Evolutionary conservation across 2,888 invertebrate species (phyloP), one percentile per base, ranked within the genome.

Genomic region (Tribolium freemani): DNA sequence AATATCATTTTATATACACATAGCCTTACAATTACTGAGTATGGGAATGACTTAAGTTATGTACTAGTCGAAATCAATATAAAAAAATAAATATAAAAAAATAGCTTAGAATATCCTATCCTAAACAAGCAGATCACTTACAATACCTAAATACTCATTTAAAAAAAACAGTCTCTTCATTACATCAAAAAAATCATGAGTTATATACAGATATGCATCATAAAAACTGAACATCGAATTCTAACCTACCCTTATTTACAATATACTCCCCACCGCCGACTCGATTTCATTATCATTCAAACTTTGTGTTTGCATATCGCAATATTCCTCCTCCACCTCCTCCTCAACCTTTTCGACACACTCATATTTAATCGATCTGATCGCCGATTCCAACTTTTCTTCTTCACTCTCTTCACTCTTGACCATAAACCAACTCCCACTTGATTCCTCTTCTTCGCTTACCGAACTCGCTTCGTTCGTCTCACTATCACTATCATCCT

Each of bases 211-310:
- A 60, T 53, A 69, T 53, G 53, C 69, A 57, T 60, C 51, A 11
- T 13, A 64, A 53, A 60, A 69, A 67, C 46, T 54, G 53, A 69
- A 60, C 58, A 67, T 67, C 67, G 50, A 67, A 13, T 48, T 45
- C 51, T 50, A 61, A 21, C 5, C 54, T 64, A 54, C 54, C 26
- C 38, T 21, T 56, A 63, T 70, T 61, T 70, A 56, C 66, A 85
- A 75, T 72, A 87, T 87, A 75, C 86, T 86, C 71, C 86, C 86
- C 30, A 87, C 86, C 16, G 87, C 87, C 53, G 84, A 84, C 72
- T 86, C 86, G n/a, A 87, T 83, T 74, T 86, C 86, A 48, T 83
- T 83, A 61, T 84, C 85, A 71, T 86, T 86, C 46, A 84, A 76
- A 72, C 78, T 78, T 30, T 81, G 82, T 64, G 78, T 75, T 45